Conservation (phyloP, 2,113 vertebrate species). For the Gobiocypris rarus region DNA sequence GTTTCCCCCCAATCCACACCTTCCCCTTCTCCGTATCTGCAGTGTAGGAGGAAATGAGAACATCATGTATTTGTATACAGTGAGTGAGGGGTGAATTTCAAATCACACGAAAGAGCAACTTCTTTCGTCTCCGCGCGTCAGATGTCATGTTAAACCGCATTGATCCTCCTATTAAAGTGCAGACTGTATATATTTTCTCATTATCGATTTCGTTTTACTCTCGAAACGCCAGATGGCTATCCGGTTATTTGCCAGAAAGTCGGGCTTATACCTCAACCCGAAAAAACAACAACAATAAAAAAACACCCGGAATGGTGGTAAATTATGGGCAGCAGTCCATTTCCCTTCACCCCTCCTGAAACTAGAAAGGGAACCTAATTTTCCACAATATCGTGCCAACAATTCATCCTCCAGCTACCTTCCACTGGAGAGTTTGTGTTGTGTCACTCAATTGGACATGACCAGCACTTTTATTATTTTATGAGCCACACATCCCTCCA, state of each 20-base stretch:
- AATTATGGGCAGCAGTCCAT: constrained; percentile 14
- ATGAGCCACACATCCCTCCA: constrained; percentile 11
- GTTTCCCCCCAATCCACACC: not conserved
- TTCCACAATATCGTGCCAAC: constrained; percentile 1
- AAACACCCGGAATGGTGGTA: not conserved
- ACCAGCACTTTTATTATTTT: constrained; percentile 20
- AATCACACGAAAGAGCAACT: constrained; percentile 33
- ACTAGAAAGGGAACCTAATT: not conserved
- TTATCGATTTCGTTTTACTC: not conserved
- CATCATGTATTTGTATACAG: constrained; percentile 16
- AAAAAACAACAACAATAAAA: not conserved
- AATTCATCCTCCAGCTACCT: constrained; percentile 20
- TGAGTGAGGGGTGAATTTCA: constrained; percentile 38
- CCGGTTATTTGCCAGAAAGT: constrained; percentile 8
- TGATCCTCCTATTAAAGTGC: not conserved
- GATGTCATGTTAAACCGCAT: constrained; percentile 20
- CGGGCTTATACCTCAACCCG: not conserved
- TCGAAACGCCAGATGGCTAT: not conserved
- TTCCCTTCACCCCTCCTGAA: constrained; percentile 11
- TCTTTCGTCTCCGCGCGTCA: constrained; percentile 28
- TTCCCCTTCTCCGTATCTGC: constrained; percentile 2
- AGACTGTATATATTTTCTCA: not conserved
- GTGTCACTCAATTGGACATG: constrained; percentile 30
- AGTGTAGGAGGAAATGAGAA: not conserved
- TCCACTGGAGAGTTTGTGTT: constrained; percentile 10